These are phyloP conservation scores for Circaetus cinerascens DNA, from an alignment of 2,113 vertebrate species.

Conservation along the genomic window DNA sequence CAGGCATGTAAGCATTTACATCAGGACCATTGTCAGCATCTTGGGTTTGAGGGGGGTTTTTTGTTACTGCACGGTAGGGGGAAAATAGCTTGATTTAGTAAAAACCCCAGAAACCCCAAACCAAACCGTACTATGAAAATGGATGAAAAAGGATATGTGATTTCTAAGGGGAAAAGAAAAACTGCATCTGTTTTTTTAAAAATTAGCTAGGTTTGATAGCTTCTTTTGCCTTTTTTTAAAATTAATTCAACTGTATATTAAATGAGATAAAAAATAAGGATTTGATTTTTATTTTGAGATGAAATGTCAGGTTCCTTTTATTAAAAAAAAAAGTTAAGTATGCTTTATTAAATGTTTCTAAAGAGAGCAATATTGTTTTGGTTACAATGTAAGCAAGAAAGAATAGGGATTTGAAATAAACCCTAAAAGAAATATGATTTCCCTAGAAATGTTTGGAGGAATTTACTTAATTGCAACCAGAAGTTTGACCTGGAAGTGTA, in stretches of 20 bases:
- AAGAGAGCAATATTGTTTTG: conserved; percentile 32
- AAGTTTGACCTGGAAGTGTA: conserved; percentile 85
- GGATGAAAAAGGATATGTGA: background rate
- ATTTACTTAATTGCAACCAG: conserved; percentile 83
- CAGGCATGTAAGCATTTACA: accelerated
- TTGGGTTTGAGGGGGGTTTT: background rate
- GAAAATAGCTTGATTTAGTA: background rate
- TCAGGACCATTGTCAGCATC: background rate
- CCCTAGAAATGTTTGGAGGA: conserved; percentile 70
- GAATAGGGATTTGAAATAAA: conserved; percentile 42
- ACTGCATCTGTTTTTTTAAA: background rate
- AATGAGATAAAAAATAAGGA: background rate
- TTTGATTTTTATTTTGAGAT: background rate
- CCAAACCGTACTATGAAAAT: background rate
- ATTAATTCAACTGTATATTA: background rate
- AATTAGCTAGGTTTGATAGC: background rate
- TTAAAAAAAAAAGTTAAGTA: background rate
- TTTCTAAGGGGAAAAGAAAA: background rate
- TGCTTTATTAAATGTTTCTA: background rate
- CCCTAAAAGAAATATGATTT: conserved; percentile 72
- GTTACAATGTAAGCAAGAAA: conserved; percentile 14
- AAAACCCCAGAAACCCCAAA: background rate
- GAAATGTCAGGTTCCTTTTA: background rate
- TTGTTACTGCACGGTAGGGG: background rate
- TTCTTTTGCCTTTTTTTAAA: background rate